Base-by-base conservation (phyloP, 1,140 invertebrate genomes). In the Carposina sasakii region DNA sequence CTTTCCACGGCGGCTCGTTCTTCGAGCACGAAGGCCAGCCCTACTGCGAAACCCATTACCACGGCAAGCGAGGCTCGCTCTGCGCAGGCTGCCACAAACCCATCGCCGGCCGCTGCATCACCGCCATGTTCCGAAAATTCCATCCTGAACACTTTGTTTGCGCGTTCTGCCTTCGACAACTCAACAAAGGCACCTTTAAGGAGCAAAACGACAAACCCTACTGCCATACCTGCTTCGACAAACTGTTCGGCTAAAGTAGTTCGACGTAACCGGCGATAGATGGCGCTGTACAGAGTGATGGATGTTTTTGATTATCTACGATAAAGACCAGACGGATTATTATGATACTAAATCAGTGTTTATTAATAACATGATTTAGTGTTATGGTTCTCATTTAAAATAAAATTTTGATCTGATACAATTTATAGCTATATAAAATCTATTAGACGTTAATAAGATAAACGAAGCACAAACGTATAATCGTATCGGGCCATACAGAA, bases 71-170 rank as follows among this genome's bases (percentile, higher is more conserved):
- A 21, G 98, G 98, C 20, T 99, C 97, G 0, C 87, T 99, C 0
- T 99, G 98, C 82, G 96, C 96, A 55, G 96, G 96, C 37, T 99
- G 98, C 76, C 96, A 98, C 73, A 98, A 98, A 73, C 96, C 98
- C 10, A 98, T 99, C 70, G 95, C 94, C 52, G 95, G 98, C 47
- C 93, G 97, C 12, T 99, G 98, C 81, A 98, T 99, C 74, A 99
- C 97, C 2, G 98, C 98, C 44, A 99, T 99, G 97, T 98, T 97
- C 82, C 90, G 95, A 41, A 99, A 99, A 86, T 99, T 98, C 87
- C 98, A 99, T 84, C 97, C 97, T 0, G 97, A 99, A 83, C 98
- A 99, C 85, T 99, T 99, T 76, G 96, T 98, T 0, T 99, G 97
- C 85, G 96, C 97, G 1, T 99, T 98, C 85, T 99, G 98, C 69